Conservation (phyloP, 2,113 vertebrate genomes). For the Puntigrus tetrazona region DNA sequence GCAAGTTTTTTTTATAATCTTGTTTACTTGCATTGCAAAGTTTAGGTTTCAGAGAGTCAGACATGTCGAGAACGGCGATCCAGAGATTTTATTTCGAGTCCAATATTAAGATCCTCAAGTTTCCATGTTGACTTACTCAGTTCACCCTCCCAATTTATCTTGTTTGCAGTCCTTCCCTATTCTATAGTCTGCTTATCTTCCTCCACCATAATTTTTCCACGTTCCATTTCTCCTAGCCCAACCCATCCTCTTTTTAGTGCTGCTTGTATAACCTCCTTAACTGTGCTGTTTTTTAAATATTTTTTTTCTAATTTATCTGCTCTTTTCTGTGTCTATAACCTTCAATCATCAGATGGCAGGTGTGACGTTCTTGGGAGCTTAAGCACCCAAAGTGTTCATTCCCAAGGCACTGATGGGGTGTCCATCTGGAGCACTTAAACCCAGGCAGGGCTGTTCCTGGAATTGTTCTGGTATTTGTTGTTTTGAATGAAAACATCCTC, state of each 20-base stretch:
- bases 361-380: neutral
- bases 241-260: neutral
- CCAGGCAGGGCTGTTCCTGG: constrained; percentile 7
- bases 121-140: neutral
- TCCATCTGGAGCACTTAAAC: constrained; percentile 14
- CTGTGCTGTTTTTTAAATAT: neutral
- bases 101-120: neutral
- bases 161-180: neutral
- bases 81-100: constrained; percentile 6
- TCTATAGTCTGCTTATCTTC: neutral
- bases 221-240: neutral
- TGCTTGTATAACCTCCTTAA: neutral
- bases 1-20: neutral
- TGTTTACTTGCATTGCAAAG: constrained; percentile 20
- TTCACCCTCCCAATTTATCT: neutral
- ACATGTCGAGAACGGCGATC: neutral
- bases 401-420: constrained; percentile 15
- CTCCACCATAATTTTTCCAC: neutral
- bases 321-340: neutral
- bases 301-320: neutral
- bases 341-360: neutral
- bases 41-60: constrained; percentile 18
- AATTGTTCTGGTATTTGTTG: constrained; percentile 38
- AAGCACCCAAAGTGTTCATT: neutral
- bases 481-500: constrained; percentile 31